phyloP scores from a whole-genome alignment of 2,888 invertebrate genomes.

The Yponomeuta sedellus region DNA sequence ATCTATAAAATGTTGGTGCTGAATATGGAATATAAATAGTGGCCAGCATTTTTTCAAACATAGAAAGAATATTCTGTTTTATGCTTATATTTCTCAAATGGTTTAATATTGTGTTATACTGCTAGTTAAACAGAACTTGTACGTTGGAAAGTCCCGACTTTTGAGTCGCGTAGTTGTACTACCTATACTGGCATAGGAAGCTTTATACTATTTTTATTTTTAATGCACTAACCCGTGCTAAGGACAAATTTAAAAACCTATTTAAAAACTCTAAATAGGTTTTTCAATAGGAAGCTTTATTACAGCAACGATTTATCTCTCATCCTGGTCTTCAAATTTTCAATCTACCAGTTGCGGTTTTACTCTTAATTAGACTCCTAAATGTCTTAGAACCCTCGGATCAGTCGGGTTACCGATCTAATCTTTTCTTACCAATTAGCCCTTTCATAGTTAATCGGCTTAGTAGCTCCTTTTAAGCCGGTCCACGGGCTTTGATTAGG shows the following conservation, averaged over 20 bases:
- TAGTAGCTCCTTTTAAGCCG: constrained; percentile 45
- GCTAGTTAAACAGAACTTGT: too few species aligned
- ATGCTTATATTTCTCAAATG: background rate
- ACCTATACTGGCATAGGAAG: too few species aligned
- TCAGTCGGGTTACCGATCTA: constrained; percentile 29
- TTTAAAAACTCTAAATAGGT: too few species aligned
- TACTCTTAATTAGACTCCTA: constrained; percentile 26
- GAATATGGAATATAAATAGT: background rate
- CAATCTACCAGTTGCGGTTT: background rate
- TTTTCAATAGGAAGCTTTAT: too few species aligned
- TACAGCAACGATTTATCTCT: background rate
- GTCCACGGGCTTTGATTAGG: constrained; percentile 47
- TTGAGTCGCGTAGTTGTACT: too few species aligned
- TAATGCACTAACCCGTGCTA: too few species aligned
- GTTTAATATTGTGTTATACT: too few species aligned
- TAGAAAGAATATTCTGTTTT: too few species aligned
- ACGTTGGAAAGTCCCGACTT: too few species aligned
- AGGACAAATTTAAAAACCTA: too few species aligned
- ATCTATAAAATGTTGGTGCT: background rate
- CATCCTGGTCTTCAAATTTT: background rate
- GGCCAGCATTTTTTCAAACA: background rate
- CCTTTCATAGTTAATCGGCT: constrained; percentile 48
- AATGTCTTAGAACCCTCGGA: constrained; percentile 25
- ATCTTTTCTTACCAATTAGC: constrained; percentile 53
- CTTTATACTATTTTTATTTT: too few species aligned